Evolutionary conservation across 2,797 vertebrate genomes (phyloP), one percentile per base, ranked within the genome.

Genomic region (Hydrophis major): DNA sequence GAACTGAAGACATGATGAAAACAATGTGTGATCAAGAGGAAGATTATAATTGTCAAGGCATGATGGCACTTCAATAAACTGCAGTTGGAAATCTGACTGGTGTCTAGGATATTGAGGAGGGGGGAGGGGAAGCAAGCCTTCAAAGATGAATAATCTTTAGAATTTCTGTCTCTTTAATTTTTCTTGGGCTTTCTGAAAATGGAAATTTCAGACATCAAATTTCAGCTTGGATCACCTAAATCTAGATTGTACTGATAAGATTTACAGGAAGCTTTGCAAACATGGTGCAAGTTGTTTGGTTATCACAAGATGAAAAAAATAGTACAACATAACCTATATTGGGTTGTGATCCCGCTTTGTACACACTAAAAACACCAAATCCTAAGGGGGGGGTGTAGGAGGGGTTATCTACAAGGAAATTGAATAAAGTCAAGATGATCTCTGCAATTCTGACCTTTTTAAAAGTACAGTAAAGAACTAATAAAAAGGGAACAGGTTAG

Each of bases 261-360:
- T 87, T 88, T 32, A 78, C 18, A 55, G 6, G 42, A 22, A 47
- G 22, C 93, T 96, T 93, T 95, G 57, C 88, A 83, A 20, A 6
- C 0, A 0, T 28, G 91, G 27, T 61, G 1, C 25, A 0, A 1
- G 61, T 93, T 88, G 11, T 93, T 74, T 74, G 69, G 32, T 74
- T 16, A 20, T 78, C 18, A 78, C 7, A 78, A 22, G 69, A n/a
- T 11, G 12, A 66, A 66, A 66, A 37, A 37, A 37, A 32, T 74
- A 2, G 16, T 18, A 74, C 74, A 78, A 78, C 1, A 78, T 42
- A 22, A 42, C 18, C 32, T 42, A 42, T 78, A 22, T 42, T 78
- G 16, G 32, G 18, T 18, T 78, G 18, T 42, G 69, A 42, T 78
- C 69, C 32, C 42, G 3, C 69, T 78, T 78, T 42, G 32, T 37